phyloP scores from a whole-genome alignment of 1,140 invertebrate species.

The Drosophila azteca region DNA sequence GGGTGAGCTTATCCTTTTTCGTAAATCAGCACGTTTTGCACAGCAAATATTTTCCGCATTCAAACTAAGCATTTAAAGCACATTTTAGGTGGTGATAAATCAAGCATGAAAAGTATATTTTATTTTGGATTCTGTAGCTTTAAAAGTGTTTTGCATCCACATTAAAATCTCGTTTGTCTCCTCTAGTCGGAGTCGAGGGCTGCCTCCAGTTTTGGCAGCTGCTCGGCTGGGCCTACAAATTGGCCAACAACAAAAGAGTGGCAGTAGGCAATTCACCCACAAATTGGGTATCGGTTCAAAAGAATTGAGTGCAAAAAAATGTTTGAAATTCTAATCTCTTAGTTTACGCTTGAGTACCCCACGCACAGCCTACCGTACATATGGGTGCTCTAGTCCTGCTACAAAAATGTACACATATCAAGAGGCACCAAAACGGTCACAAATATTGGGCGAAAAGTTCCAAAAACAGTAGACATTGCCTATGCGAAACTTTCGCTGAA shows the following conservation, averaged over 20 bases:
- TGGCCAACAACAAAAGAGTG: constrained; percentile 39
- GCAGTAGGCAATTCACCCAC: constrained; percentile 17
- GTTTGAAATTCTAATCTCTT: constrained; percentile 75
- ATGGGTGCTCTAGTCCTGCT: constrained; percentile 1
- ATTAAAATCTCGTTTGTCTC: constrained; percentile 44
- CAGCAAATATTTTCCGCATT: constrained; percentile 6
- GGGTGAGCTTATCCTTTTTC: constrained; percentile 36
- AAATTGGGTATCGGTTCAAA: constrained; percentile 48
- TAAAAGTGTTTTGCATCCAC: constrained; percentile 52
- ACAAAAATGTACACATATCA: constrained; percentile 34
- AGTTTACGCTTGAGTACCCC: constrained; percentile 71
- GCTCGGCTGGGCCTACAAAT: constrained; percentile 65
- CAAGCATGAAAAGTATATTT: constrained; percentile 48
- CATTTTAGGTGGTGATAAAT: constrained; percentile 49
- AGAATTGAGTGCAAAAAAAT: constrained; percentile 60
- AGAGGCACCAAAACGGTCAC: background rate
- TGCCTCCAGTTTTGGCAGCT: constrained; percentile 53
- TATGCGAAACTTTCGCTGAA: constrained; percentile 5
- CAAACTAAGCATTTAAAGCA: constrained; percentile 29
- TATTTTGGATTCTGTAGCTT: constrained; percentile 24
- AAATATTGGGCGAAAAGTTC: constrained; percentile 18
- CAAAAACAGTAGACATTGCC: constrained; percentile 31
- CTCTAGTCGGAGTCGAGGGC: no score
- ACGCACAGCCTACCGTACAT: constrained; percentile 1
- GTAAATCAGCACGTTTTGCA: constrained; percentile 47